Evolutionary conservation across 2,888 invertebrate genomes (phyloP).

Genomic region (Hemithea aestivaria): DNA sequence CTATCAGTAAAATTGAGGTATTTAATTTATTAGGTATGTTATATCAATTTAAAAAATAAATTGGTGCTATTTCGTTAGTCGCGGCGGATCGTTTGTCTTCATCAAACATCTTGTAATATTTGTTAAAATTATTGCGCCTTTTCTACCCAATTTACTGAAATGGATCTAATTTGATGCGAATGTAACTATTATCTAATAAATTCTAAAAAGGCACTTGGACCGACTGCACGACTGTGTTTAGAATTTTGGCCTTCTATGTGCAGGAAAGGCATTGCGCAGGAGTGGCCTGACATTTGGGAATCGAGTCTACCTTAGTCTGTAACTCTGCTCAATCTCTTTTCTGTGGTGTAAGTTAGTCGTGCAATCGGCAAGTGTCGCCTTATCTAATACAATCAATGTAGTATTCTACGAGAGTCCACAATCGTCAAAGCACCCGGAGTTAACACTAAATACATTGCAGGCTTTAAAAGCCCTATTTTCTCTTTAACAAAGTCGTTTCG

Average conservation of each 20-base stretch:
- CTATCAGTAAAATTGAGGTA: slow-evolving; percentile 52
- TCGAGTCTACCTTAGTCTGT: too few species aligned
- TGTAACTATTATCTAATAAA: slow-evolving; percentile 69
- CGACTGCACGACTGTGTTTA: slow-evolving; percentile 40
- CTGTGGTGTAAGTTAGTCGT: slow-evolving; percentile 15
- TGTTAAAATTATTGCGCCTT: slow-evolving; percentile 44
- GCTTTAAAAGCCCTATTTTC: slow-evolving; percentile 68
- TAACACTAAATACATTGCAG: slow-evolving; percentile 74
- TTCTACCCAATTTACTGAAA: slow-evolving; percentile 44
- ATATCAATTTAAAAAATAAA: slow-evolving; percentile 32
- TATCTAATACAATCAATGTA: slow-evolving; percentile 69
- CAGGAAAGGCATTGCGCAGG: background rate
- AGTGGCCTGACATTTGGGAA: background rate
- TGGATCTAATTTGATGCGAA: slow-evolving; percentile 63
- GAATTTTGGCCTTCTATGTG: background rate
- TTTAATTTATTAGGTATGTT: slow-evolving; percentile 40
- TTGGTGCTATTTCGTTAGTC: slow-evolving; percentile 42
- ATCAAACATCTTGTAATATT: slow-evolving; percentile 67
- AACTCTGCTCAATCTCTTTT: background rate
- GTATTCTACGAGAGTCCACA: slow-evolving; percentile 75
- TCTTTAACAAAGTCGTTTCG: slow-evolving; percentile 58
- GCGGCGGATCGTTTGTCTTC: slow-evolving; percentile 31
- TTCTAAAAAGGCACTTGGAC: slow-evolving; percentile 61
- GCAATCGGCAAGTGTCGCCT: slow-evolving; percentile 48
- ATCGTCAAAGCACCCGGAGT: slow-evolving; percentile 79